phyloP scores from a whole-genome alignment of 2,797 vertebrate species.

The Somateria mollissima region DNA sequence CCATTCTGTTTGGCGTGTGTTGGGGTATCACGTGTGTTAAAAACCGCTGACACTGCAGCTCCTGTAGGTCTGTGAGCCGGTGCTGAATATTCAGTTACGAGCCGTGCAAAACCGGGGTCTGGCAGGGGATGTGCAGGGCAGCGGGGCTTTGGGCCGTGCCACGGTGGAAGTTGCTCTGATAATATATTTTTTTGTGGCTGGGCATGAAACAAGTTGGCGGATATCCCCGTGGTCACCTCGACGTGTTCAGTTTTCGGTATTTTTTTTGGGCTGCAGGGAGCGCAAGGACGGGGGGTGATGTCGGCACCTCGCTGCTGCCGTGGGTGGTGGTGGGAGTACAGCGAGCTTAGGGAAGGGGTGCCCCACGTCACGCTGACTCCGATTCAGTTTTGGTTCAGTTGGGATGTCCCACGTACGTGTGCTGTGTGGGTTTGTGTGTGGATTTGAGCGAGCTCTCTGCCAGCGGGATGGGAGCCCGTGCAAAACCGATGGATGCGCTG shows the following conservation, averaged over 20 bases:
- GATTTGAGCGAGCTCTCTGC: neutral
- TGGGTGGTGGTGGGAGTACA: neutral
- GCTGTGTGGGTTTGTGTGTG: fast-evolving
- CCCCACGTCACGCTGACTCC: fast-evolving
- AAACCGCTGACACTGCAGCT: neutral
- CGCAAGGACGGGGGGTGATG: neutral
- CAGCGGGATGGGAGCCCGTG: neutral
- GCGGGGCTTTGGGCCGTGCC: fast-evolving
- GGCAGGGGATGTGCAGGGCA: neutral
- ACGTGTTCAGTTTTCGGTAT: fast-evolving
- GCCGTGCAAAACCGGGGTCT: neutral
- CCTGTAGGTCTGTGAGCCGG: neutral
- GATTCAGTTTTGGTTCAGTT: neutral
- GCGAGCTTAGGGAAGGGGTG: neutral
- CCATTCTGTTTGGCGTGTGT: slow-evolving; percentile 34
- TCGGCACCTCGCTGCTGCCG: neutral
- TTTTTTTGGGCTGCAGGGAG: neutral
- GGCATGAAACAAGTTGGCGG: fast-evolving
- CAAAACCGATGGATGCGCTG: neutral
- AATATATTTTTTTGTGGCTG: neutral
- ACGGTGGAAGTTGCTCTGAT: neutral
- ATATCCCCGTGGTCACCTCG: neutral
- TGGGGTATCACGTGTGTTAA: neutral
- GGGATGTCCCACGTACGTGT: neutral
- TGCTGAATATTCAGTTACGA: slow-evolving; percentile 30